These are phyloP conservation scores for Drosophila anomelani DNA, from an alignment of 2,888 invertebrate species.

Conservation along the genomic window DNA sequence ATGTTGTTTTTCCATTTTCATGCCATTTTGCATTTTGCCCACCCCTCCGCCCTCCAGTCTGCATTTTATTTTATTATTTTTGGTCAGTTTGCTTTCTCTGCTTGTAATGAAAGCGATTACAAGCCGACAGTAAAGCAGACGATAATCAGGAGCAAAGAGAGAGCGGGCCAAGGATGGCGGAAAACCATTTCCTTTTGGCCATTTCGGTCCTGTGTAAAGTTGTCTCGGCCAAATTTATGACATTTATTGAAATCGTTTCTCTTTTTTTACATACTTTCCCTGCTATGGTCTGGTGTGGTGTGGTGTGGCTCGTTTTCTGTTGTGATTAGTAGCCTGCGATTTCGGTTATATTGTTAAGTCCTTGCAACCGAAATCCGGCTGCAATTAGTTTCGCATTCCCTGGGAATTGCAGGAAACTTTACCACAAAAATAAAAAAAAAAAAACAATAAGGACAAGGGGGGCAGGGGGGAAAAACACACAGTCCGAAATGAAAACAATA, in stretches of 20 bases:
- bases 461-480: not conserved
- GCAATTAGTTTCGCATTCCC: constrained; percentile 39
- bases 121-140: constrained; percentile 54
- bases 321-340: constrained; percentile 33
- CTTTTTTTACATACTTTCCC: constrained; percentile 10
- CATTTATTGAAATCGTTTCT: constrained; percentile 72
- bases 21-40: constrained; percentile 29
- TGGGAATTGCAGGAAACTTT: constrained; percentile 11
- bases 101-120: constrained; percentile 60
- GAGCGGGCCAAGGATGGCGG: not conserved
- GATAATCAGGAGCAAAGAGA: constrained; percentile 54
- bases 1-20: constrained; percentile 49
- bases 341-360: constrained; percentile 24
- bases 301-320: constrained; percentile 4
- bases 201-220: constrained; percentile 59
- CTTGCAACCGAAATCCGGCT: constrained; percentile 7
- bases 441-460: constrained; percentile 7
- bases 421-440: constrained; percentile 15
- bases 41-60: not conserved
- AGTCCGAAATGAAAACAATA: constrained; percentile 10
- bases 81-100: constrained; percentile 39
- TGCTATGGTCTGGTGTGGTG: no score
- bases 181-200: constrained; percentile 42
- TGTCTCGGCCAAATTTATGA: constrained; percentile 66
- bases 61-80: constrained; percentile 36